phyloP scores from a whole-genome alignment of 92 coral and sea anemone genomes.

The Epizoanthus fatuus region DNA sequence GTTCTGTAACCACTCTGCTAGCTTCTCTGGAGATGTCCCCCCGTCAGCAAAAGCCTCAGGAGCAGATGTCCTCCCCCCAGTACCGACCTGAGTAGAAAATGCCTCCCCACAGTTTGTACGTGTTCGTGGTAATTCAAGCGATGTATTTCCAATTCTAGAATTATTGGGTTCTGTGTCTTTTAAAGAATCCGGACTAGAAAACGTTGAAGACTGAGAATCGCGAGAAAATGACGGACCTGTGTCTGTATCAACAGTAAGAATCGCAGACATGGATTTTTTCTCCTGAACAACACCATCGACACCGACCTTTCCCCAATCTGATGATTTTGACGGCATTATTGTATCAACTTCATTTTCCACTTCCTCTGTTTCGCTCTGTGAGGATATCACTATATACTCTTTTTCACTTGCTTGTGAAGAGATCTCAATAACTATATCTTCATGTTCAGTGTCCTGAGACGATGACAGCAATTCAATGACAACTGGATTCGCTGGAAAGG shows the following conservation, averaged over 20 bases:
- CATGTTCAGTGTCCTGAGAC: conserved; percentile 12
- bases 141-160: neutral
- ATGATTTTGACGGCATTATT: neutral
- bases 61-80: neutral
- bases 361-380: conserved; percentile 64
- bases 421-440: conserved; percentile 50
- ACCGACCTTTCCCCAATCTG: neutral
- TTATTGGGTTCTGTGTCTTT: neutral
- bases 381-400: conserved; percentile 60
- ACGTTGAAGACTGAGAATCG: neutral
- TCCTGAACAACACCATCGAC: neutral
- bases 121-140: neutral
- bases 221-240: neutral
- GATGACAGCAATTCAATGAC: conserved; percentile 15
- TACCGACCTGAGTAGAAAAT: neutral
- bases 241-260: neutral
- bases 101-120: too few relatives aligned
- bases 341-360: conserved; percentile 12
- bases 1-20: neutral
- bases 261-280: neutral
- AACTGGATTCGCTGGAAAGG: neutral
- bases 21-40: neutral
- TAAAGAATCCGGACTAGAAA: neutral
- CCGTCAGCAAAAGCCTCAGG: neutral
- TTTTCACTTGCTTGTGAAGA: conserved; percentile 55